A percentile compares a stretch with the other conserved stretches of the same genome.
Evolutionary conservation across 2,888 invertebrate species (phyloP).

Genomic region (Dicranocentrus wangi): DNA sequence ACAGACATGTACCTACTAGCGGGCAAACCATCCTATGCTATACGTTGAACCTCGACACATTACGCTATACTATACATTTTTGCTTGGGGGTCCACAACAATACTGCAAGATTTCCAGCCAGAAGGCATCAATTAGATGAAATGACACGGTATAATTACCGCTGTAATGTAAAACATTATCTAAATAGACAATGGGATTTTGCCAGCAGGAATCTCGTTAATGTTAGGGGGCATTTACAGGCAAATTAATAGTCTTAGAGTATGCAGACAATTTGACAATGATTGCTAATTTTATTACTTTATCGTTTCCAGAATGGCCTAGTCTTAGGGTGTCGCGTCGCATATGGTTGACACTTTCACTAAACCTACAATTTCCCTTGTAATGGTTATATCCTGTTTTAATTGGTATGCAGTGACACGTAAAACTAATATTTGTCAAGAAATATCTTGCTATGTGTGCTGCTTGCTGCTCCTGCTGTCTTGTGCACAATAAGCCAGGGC

Average conservation of each 20-base stretch:
- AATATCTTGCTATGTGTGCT: background rate
- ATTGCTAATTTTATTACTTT: constrained; percentile 44
- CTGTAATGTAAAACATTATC: constrained; percentile 1
- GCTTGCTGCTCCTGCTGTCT: too few species aligned
- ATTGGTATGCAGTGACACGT: constrained; percentile 53
- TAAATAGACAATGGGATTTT: constrained; percentile 8
- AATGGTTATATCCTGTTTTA: constrained; percentile 24
- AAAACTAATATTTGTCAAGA: constrained; percentile 54
- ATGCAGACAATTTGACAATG: constrained; percentile 13
- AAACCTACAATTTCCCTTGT: background rate
- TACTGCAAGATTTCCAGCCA: background rate
- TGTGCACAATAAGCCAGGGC: too few species aligned
- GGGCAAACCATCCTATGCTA: too few species aligned
- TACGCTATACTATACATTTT: too few species aligned
- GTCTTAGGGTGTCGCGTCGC: background rate
- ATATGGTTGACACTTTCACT: too few species aligned
- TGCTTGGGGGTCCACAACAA: too few species aligned
- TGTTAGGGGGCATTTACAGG: constrained; percentile 11
- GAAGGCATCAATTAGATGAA: constrained; percentile 11
- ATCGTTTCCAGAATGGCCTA: background rate
- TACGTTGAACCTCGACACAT: too few species aligned
- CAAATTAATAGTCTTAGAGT: background rate
- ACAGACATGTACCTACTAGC: too few species aligned
- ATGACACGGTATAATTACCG: background rate
- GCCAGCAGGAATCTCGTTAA: background rate